Evolutionary conservation across 2,888 invertebrate species (phyloP).

Genomic region (Eupithecia inturbata): DNA sequence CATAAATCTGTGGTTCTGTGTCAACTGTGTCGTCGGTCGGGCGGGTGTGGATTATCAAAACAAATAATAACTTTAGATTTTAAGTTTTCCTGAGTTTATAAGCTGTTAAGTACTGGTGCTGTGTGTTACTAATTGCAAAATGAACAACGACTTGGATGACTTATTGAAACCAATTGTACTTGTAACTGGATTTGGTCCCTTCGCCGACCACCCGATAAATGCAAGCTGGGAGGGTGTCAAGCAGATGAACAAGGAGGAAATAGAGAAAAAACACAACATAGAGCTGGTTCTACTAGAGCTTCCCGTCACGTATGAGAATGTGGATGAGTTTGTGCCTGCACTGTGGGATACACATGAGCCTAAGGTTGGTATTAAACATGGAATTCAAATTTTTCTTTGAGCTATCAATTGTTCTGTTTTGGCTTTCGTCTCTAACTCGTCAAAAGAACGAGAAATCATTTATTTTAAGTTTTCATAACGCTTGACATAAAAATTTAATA

Average conservation of each 20-base stretch:
- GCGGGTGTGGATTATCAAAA: neutral
- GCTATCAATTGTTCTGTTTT: neutral
- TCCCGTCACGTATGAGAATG: conserved; percentile 89
- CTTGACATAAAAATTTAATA: neutral
- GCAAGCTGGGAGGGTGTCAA: conserved; percentile 94
- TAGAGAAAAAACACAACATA: conserved; percentile 73
- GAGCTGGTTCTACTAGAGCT: conserved; percentile 83
- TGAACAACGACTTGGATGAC: conserved; percentile 59
- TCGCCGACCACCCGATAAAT: conserved; percentile 87
- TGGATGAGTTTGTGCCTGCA: conserved; percentile 85
- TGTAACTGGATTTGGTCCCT: conserved; percentile 93
- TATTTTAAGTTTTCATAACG: neutral
- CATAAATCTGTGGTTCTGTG: neutral
- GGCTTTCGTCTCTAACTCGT: neutral
- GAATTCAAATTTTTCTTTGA: neutral
- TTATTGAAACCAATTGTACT: conserved; percentile 77
- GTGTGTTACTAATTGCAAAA: conserved; percentile 37
- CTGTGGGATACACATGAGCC: conserved; percentile 89
- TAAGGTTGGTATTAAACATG: conserved; percentile 75
- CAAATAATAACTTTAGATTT: neutral
- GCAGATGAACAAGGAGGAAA: conserved; percentile 80
- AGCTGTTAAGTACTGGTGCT: no score
- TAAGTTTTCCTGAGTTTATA: conserved; percentile 10
- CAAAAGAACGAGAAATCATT: neutral
- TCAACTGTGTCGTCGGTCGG: no score